Percentiles rank a stretch among this genome's conserved stretches.
These are phyloP conservation scores for Gymnocypris eckloni DNA, from an alignment of 2,797 vertebrate genomes.

Conservation along the genomic window DNA sequence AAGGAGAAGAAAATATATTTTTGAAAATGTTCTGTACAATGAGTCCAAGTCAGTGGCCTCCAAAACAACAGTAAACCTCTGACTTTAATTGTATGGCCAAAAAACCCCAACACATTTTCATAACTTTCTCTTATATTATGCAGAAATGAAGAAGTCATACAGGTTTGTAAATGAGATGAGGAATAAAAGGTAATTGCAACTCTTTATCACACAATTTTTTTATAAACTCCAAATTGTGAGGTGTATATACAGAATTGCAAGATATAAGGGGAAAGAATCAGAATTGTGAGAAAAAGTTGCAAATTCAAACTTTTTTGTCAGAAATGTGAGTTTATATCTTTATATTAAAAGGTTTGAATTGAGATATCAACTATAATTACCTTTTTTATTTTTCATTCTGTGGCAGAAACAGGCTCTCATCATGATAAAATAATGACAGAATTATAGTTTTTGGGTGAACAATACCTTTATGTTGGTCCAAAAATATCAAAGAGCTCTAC, in stretches of 20 bases:
- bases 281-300: not conserved
- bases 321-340: not conserved
- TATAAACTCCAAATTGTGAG: not conserved
- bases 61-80: not conserved
- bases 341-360: not conserved
- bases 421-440: not conserved
- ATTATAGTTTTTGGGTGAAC: not conserved
- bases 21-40: not conserved
- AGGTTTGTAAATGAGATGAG: not conserved
- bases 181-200: not conserved
- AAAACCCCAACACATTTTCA: not conserved
- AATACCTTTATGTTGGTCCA: not conserved
- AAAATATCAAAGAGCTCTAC: not conserved
- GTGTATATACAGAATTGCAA: not conserved
- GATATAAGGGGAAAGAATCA: not conserved
- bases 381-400: not conserved
- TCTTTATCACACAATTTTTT: not conserved
- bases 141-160: not conserved
- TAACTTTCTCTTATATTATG: not conserved
- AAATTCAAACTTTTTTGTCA: not conserved
- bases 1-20: not conserved
- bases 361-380: not conserved
- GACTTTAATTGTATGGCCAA: not conserved
- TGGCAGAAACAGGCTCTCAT: not conserved
- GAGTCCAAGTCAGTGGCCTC: not conserved